phyloP scores from a whole-genome alignment of 2,797 vertebrate species.

The Etheostoma nigrum region DNA sequence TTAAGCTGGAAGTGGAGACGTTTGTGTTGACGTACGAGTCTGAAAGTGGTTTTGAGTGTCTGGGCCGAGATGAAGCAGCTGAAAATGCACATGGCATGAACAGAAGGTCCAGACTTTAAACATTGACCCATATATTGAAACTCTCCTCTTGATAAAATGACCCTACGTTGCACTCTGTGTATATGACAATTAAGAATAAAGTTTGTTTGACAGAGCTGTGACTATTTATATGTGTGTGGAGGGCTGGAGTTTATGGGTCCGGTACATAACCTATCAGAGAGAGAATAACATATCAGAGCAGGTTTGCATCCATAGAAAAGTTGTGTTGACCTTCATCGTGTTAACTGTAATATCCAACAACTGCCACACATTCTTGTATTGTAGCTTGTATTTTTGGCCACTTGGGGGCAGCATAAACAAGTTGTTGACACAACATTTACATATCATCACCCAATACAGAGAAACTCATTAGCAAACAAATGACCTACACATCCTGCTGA shows the following conservation, averaged over 20 bases:
- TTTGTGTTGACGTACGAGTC: constrained; percentile 13
- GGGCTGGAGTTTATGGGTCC: background rate
- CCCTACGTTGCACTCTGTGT: too few species aligned
- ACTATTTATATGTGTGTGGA: constrained; percentile 3
- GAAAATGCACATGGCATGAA: constrained; percentile 43
- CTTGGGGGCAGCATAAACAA: background rate
- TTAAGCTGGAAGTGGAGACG: constrained; percentile 11
- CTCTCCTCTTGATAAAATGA: background rate
- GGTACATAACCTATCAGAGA: background rate
- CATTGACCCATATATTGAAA: constrained; percentile 7
- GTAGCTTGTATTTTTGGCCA: background rate
- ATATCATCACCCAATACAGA: background rate
- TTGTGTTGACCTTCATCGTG: background rate
- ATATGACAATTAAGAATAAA: too few species aligned
- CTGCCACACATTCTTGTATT: background rate
- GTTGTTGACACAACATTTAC: background rate
- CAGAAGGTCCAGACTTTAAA: constrained; percentile 41
- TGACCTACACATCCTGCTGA: too few species aligned
- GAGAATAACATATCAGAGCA: background rate
- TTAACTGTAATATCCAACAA: background rate
- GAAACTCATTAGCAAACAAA: too few species aligned
- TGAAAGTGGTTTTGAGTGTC: constrained; percentile 12
- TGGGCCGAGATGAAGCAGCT: constrained; percentile 43
- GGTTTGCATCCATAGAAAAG: background rate
- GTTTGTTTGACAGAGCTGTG: background rate